phyloP scores from a whole-genome alignment of 2,797 vertebrate genomes.

The Sebastes minor region DNA sequence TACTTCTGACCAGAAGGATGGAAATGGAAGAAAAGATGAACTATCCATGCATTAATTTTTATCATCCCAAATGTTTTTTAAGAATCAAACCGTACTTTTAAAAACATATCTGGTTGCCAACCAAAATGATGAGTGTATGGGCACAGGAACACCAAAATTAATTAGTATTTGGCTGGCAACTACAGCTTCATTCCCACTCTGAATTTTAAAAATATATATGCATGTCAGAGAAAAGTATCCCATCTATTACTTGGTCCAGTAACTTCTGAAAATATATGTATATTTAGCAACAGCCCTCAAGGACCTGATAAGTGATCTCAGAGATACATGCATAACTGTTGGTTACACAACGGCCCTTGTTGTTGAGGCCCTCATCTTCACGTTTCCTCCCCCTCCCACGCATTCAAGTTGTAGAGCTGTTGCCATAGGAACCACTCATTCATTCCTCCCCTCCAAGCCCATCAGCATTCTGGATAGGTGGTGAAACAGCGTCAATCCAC shows the following conservation, averaged over 20 bases:
- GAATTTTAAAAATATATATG: background rate
- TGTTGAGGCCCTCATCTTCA: conserved; percentile 35
- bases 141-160: conserved; percentile 23
- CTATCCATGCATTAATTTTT: background rate
- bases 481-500: conserved; percentile 43
- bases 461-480: conserved; percentile 65
- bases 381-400: conserved; percentile 52
- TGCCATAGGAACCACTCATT: conserved; percentile 81
- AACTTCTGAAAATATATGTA: background rate
- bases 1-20: background rate
- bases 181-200: background rate
- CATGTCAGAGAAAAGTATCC: conserved; percentile 14
- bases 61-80: background rate
- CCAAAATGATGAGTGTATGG: background rate
- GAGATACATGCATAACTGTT: conserved; percentile 30
- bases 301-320: conserved; percentile 14
- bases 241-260: background rate
- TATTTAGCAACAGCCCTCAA: background rate
- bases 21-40: background rate
- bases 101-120: conserved; percentile 28
- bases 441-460: conserved; percentile 57
- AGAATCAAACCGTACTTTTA: conserved; percentile 21
- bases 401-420: conserved; percentile 75
- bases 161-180: conserved; percentile 35
- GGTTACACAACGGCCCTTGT: conserved; percentile 61